phyloP scores from a whole-genome alignment of 2,797 vertebrate species.

The Esox lucius region DNA sequence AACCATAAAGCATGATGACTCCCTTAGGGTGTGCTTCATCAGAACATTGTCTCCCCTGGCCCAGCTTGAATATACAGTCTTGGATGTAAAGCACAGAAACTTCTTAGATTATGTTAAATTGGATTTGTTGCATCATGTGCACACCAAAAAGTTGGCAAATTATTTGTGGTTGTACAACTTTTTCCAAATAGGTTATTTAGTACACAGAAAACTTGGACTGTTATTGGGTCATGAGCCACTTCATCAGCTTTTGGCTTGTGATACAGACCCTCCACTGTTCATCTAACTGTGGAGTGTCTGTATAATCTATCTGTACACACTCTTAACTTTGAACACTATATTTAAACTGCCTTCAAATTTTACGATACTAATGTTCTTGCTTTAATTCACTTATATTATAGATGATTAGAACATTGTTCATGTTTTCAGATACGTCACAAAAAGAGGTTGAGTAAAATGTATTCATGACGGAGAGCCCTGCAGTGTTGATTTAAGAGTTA shows the following conservation, averaged over 20 bases:
- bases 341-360: slow-evolving; percentile 23
- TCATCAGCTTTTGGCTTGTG: no score
- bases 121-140: no score
- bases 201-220: no score
- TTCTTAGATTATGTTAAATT: no score
- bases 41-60: slow-evolving; percentile 58
- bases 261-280: no score
- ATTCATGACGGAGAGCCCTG: neutral
- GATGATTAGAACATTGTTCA: neutral
- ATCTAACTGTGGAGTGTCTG: no score
- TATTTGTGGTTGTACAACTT: no score
- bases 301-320: slow-evolving; percentile 35
- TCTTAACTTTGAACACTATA: slow-evolving; percentile 47
- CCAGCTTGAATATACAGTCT: slow-evolving; percentile 26
- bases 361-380: neutral
- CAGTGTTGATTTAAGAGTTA: slow-evolving; percentile 1
- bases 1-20: slow-evolving; percentile 67
- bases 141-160: no score
- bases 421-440: neutral
- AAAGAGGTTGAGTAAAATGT: neutral
- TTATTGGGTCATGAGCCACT: no score
- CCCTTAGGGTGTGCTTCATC: slow-evolving; percentile 54
- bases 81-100: no score
- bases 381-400: neutral
- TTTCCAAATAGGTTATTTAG: no score